Conservation (phyloP, 2,888 invertebrate genomes). For the Scaptomyza caliginosa region DNA sequence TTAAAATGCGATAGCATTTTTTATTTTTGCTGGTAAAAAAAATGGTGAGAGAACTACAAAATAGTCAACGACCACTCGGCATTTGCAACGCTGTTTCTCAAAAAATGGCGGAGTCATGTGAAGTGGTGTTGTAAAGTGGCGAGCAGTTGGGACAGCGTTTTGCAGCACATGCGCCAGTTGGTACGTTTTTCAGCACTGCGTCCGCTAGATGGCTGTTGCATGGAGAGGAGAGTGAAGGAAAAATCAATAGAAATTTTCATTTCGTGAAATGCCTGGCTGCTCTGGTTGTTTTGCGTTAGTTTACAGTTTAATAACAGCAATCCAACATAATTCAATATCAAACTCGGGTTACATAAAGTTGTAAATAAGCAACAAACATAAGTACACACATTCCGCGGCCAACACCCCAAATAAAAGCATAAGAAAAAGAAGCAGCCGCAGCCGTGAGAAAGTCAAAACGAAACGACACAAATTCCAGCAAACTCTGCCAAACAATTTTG, state of each 20-base stretch:
- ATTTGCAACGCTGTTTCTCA: conserved; percentile 66
- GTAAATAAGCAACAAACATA: conserved; percentile 7
- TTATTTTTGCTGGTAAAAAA: conserved; percentile 28
- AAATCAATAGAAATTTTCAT: conserved; percentile 83
- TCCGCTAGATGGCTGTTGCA: conserved; percentile 60
- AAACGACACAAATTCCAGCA: conserved; percentile 64
- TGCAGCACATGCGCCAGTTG: conserved; percentile 18
- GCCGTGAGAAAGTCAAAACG: conserved; percentile 49
- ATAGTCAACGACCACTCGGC: conserved; percentile 50
- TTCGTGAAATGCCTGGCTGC: conserved; percentile 66
- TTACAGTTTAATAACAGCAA: conserved; percentile 54
- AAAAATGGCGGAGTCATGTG: conserved; percentile 68
- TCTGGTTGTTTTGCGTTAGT: conserved; percentile 70
- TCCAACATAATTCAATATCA: conserved; percentile 35
- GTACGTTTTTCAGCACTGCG: conserved; percentile 32
- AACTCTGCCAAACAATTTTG: conserved; percentile 50
- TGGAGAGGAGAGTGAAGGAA: conserved; percentile 74
- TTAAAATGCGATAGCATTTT: conserved; percentile 45
- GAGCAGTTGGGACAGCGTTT: background rate
- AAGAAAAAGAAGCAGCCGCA: conserved; percentile 35
- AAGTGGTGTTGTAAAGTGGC: conserved; percentile 27
- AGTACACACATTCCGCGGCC: conserved; percentile 67
- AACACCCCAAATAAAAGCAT: conserved; percentile 59
- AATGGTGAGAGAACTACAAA: conserved; percentile 32
- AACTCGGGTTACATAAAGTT: conserved; percentile 59